phyloP scores from a whole-genome alignment of 2,888 invertebrate genomes.

The Apodemia duryi region DNA sequence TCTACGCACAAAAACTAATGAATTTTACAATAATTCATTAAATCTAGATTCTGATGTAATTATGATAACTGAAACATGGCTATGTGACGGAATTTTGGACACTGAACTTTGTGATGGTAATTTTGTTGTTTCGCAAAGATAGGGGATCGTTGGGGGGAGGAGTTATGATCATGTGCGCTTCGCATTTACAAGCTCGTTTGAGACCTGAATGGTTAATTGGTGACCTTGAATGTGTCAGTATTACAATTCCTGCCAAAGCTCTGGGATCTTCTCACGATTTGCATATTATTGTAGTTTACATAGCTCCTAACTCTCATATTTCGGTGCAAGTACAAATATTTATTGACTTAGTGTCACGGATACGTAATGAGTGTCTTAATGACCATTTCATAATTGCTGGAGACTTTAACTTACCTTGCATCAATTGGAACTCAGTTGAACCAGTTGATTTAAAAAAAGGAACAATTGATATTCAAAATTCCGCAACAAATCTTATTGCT shows the following conservation, averaged over 20 bases:
- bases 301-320: not conserved
- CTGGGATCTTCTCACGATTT: not conserved
- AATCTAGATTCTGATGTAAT: not conserved
- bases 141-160: constrained; percentile 7
- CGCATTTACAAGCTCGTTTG: not conserved
- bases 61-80: constrained; percentile 10
- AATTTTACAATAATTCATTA: constrained; percentile 5
- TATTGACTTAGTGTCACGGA: not conserved
- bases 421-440: constrained; percentile 20
- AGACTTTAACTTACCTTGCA: constrained; percentile 26
- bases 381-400: constrained; percentile 26
- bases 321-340: not conserved
- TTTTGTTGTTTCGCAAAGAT: not conserved
- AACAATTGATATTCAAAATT: constrained; percentile 16
- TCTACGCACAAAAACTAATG: not conserved
- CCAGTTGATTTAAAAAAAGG: constrained; percentile 21
- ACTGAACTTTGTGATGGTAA: not conserved
- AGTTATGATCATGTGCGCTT: constrained; percentile 6
- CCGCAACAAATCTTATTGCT: constrained; percentile 1
- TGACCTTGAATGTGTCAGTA: not conserved
- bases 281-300: not conserved
- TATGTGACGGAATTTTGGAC: not conserved
- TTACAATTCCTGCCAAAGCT: not conserved
- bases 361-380: constrained; percentile 16
- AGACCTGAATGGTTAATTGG: not conserved